Conservation (phyloP, 2,888 invertebrate species). For the Platynereis dumerilii region DNA sequence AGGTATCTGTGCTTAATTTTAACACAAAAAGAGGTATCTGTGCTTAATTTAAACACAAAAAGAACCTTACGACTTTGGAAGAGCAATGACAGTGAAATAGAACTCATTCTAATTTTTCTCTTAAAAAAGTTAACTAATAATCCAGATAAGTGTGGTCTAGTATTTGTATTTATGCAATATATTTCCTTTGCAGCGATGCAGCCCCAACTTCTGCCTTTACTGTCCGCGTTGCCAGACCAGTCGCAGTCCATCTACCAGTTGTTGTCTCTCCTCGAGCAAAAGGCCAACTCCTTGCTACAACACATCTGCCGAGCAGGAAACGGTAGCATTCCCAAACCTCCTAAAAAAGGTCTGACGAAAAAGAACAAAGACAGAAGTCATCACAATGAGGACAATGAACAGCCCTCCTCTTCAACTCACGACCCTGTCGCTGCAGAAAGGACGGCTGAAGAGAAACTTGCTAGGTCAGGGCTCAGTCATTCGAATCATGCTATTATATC, state of each 20-base stretch:
- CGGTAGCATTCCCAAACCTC: slow-evolving; percentile 47
- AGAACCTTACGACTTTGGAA: too few species aligned
- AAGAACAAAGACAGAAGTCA: slow-evolving; percentile 29
- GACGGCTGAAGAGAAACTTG: slow-evolving; percentile 47
- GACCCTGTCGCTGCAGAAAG: slow-evolving; percentile 14
- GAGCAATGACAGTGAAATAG: too few species aligned
- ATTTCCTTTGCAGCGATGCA: slow-evolving; percentile 44
- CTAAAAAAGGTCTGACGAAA: slow-evolving; percentile 32
- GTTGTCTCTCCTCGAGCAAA: slow-evolving; percentile 44
- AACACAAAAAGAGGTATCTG: too few species aligned
- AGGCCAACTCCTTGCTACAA: slow-evolving; percentile 47
- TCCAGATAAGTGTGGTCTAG: too few species aligned
- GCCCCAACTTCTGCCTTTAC: slow-evolving; percentile 44
- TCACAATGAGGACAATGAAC: slow-evolving; percentile 11
- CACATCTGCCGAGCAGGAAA: slow-evolving; percentile 52
- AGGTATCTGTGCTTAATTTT: too few species aligned
- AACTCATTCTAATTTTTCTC: too few species aligned
- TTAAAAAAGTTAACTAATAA: too few species aligned
- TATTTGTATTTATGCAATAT: too few species aligned
- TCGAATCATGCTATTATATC: too few species aligned
- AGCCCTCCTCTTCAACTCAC: slow-evolving; percentile 8
- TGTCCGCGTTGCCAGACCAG: slow-evolving; percentile 46
- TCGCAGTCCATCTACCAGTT: slow-evolving; percentile 43
- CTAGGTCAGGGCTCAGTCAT: slow-evolving; percentile 36
- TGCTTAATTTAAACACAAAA: too few species aligned